phyloP scores from a whole-genome alignment of 2,888 invertebrate genomes.

The Apamea epomidion region DNA sequence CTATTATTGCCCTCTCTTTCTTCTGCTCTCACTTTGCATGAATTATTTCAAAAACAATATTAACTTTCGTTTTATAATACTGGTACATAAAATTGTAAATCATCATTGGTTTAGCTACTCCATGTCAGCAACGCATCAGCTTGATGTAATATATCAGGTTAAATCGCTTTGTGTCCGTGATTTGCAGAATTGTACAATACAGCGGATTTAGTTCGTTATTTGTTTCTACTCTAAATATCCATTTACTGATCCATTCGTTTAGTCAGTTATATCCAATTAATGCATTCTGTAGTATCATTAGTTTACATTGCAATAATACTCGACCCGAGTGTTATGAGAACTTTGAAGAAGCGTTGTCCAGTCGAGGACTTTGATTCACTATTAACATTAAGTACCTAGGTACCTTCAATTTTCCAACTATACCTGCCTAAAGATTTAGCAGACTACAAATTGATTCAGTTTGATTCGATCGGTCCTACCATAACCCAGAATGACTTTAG shows the following conservation, averaged over 20 bases:
- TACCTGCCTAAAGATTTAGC: not conserved
- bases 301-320: not conserved
- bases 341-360: not conserved
- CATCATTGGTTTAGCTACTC: slow-evolving; percentile 20
- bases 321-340: not conserved
- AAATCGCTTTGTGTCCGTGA: slow-evolving; percentile 27
- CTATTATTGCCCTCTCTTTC: slow-evolving; percentile 79
- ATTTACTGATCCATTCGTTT: slow-evolving; percentile 14
- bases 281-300: slow-evolving; percentile 14
- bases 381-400: not conserved
- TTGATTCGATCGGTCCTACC: not conserved
- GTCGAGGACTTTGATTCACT: not conserved
- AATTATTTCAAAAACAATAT: slow-evolving; percentile 73
- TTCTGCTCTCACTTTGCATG: slow-evolving; percentile 72
- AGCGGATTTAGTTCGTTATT: slow-evolving; percentile 37
- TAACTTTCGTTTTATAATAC: slow-evolving; percentile 50
- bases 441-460: not conserved
- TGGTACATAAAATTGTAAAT: slow-evolving; percentile 26
- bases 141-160: slow-evolving; percentile 45
- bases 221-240: slow-evolving; percentile 13
- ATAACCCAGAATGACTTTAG: not conserved
- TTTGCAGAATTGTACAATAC: slow-evolving; percentile 10
- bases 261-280: slow-evolving; percentile 6
- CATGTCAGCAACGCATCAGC: slow-evolving; percentile 41
- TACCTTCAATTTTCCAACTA: not conserved